phyloP scores from a whole-genome alignment of 2,113 vertebrate genomes.

The Ammospiza caudacuta region DNA sequence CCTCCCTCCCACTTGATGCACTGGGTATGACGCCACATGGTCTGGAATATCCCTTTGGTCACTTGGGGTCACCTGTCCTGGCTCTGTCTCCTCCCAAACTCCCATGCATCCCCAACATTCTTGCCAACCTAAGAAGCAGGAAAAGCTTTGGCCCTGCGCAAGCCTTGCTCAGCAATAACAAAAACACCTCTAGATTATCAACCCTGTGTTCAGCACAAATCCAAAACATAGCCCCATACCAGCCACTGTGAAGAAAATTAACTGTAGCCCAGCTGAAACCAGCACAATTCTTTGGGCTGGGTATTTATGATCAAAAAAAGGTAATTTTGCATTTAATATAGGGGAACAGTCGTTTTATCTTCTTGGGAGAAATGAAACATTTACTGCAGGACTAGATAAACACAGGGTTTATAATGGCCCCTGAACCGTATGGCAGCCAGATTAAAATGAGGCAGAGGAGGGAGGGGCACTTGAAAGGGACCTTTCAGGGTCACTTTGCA shows the following conservation, averaged over 20 bases:
- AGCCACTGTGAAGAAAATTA: neutral
- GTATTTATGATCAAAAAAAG: neutral
- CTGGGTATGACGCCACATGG: fast-evolving
- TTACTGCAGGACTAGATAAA: neutral
- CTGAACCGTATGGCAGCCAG: neutral
- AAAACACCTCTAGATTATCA: neutral
- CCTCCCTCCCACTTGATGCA: neutral
- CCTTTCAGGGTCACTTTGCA: neutral
- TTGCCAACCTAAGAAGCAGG: neutral
- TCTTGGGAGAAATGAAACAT: neutral
- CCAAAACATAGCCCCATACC: neutral
- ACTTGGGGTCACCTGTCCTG: too few species aligned
- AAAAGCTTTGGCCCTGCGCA: neutral
- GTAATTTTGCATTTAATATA: neutral
- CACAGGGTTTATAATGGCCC: neutral
- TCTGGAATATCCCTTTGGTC: neutral
- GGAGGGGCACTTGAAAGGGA: neutral
- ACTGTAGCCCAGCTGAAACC: neutral
- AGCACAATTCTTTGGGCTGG: neutral
- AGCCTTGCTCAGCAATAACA: neutral
- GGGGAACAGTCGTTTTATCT: neutral
- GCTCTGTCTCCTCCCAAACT: neutral
- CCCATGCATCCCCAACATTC: neutral
- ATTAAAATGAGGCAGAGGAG: neutral
- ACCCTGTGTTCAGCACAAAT: neutral